phyloP scores from a whole-genome alignment of 2,888 invertebrate species.

The Lymantria monacha region DNA sequence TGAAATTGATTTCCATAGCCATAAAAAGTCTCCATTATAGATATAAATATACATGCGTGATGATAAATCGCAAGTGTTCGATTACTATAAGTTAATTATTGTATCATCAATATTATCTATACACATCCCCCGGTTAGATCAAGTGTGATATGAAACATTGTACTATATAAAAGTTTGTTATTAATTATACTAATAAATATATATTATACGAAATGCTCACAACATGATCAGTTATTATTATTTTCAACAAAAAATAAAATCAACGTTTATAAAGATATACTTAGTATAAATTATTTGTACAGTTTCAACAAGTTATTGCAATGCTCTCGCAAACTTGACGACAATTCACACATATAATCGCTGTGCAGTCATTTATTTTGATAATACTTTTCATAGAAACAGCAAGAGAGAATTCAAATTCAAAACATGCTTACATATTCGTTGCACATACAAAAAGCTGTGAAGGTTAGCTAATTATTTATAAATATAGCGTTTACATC shows the following conservation, averaged over 20 bases:
- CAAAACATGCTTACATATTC: slow-evolving; percentile 47
- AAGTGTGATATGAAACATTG: slow-evolving; percentile 60
- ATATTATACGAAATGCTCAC: slow-evolving; percentile 2
- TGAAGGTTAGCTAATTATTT: slow-evolving; percentile 37
- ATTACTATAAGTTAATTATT: slow-evolving; percentile 51
- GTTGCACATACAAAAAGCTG: slow-evolving; percentile 65
- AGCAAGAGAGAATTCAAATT: slow-evolving; percentile 25
- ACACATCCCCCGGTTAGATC: slow-evolving; percentile 29
- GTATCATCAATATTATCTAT: slow-evolving; percentile 48
- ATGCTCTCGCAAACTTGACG: slow-evolving; percentile 5
- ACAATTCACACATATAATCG: slow-evolving; percentile 6
- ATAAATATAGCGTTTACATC: slow-evolving; percentile 32
- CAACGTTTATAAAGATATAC: slow-evolving; percentile 27
- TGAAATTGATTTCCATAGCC: too few relatives aligned
- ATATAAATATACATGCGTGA: slow-evolving; percentile 37
- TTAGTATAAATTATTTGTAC: slow-evolving; percentile 28
- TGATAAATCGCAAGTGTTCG: slow-evolving; percentile 59
- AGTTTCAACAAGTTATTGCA: slow-evolving; percentile 25
- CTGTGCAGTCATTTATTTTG: slow-evolving; percentile 16
- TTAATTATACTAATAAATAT: slow-evolving; percentile 13
- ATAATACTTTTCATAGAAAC: slow-evolving; percentile 48
- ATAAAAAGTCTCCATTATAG: slow-evolving; percentile 2
- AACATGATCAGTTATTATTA: background rate
- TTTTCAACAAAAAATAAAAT: slow-evolving; percentile 24
- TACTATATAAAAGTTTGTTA: slow-evolving; percentile 41